Percentiles rank a stretch among this genome's conserved stretches.
Evolutionary conservation across 2,113 vertebrate species (phyloP).

Genomic region (Pionites leucogaster): DNA sequence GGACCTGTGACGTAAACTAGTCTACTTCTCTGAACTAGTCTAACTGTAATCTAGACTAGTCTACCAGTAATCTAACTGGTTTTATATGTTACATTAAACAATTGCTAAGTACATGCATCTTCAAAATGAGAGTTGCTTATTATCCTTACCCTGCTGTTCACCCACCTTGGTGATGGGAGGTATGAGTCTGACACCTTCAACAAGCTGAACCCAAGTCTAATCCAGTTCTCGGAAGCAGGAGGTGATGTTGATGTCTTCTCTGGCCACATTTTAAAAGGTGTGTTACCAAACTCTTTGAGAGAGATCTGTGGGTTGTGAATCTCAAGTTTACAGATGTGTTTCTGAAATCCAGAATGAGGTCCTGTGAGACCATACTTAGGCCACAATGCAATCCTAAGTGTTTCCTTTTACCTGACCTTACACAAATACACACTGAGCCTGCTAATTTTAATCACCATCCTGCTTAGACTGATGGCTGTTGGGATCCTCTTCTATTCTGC

Average conservation of each 20-base stretch:
- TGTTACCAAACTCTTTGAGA: background rate
- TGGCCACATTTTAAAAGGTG: background rate
- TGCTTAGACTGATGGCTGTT: background rate
- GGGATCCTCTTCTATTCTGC: background rate
- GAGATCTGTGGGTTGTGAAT: background rate
- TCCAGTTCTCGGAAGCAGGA: background rate
- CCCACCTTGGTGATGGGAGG: background rate
- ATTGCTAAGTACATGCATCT: background rate
- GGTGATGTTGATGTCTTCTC: background rate
- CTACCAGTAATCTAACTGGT: background rate
- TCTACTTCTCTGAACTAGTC: background rate
- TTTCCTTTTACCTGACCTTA: background rate
- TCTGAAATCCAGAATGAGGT: background rate
- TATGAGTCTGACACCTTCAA: background rate
- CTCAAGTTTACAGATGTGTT: background rate
- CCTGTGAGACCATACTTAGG: background rate
- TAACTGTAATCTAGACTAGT: background rate
- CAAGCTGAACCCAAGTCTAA: background rate
- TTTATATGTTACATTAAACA: background rate
- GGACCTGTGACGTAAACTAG: background rate
- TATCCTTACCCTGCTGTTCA: background rate
- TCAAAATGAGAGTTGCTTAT: background rate
- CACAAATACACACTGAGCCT: background rate
- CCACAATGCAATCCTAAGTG: rapidly evolving
- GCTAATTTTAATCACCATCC: background rate